Percentiles rank a stretch among this genome's conserved stretches.
These are phyloP conservation scores for Balaeniceps rex DNA, from an alignment of 2,113 vertebrate species.

Conservation along the genomic window DNA sequence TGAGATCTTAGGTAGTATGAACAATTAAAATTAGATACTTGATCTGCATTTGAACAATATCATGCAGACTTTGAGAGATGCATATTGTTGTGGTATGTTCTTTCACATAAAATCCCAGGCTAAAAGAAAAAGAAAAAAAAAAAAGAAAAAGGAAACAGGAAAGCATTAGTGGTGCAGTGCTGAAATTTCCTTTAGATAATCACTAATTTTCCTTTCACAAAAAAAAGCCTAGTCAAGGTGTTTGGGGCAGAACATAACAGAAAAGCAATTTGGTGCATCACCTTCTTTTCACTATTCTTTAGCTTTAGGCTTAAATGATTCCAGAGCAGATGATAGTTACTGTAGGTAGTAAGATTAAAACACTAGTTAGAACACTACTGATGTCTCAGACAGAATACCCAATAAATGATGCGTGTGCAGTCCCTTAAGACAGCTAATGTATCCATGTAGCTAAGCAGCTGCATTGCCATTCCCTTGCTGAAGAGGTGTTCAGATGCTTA, in stretches of 20 bases:
- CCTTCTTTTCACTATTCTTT: not conserved
- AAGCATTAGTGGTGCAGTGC: not conserved
- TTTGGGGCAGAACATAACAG: not conserved
- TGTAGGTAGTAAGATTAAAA: not conserved
- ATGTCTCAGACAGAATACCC: not conserved
- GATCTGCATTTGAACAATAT: not conserved
- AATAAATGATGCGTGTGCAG: not conserved
- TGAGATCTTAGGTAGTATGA: not conserved
- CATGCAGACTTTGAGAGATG: not conserved
- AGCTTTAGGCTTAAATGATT: not conserved
- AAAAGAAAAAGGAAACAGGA: rapidly evolving
- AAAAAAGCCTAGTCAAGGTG: not conserved
- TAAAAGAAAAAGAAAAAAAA: not conserved
- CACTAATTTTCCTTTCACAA: not conserved
- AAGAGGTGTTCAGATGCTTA: not conserved
- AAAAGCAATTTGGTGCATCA: not conserved
- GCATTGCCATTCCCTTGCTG: not conserved
- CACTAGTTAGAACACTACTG: not conserved
- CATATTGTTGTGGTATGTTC: not conserved
- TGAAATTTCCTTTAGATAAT: not conserved
- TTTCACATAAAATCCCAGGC: not conserved
- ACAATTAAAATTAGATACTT: not conserved
- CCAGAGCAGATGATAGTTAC: not conserved
- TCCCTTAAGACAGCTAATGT: not conserved
- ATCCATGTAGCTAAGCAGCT: not conserved